These are phyloP conservation scores for Alviniconcha marisindica DNA, from an alignment of 1,140 invertebrate species.

Conservation along the genomic window DNA sequence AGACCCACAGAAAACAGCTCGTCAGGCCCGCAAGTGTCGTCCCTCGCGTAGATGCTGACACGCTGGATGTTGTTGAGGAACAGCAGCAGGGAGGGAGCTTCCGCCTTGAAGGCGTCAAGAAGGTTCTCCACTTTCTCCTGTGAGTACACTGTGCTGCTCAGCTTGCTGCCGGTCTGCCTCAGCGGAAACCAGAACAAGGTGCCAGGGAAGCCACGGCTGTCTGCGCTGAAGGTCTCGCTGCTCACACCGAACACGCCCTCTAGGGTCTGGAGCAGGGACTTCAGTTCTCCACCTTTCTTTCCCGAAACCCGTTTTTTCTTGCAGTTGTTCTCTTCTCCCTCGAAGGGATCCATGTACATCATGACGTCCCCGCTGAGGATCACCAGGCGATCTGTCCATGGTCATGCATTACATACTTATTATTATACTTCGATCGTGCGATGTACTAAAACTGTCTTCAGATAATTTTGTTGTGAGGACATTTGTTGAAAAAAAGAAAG, in stretches of 20 bases:
- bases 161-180: constrained; percentile 33
- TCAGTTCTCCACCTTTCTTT: constrained; percentile 30
- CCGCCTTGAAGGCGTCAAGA: constrained; percentile 48
- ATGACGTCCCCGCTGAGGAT: constrained; percentile 64
- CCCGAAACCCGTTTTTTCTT: constrained; percentile 27
- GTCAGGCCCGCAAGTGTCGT: not conserved
- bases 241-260: constrained; percentile 43
- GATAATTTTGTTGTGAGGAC: too few species aligned
- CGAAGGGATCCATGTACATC: constrained; percentile 62
- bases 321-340: constrained; percentile 44
- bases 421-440: too few species aligned
- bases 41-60: not conserved
- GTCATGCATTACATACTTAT: too few species aligned
- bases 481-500: too few species aligned
- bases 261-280: not conserved
- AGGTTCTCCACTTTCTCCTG: constrained; percentile 49
- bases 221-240: constrained; percentile 24
- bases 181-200: constrained; percentile 66
- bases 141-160: constrained; percentile 49
- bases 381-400: constrained; percentile 62
- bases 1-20: not conserved
- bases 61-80: constrained; percentile 50
- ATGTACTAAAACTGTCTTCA: too few species aligned
- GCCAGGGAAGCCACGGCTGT: constrained; percentile 51
- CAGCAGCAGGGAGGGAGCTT: constrained; percentile 46